Base-by-base conservation (phyloP, 2,113 vertebrate genomes). In the Piprites chloris region DNA sequence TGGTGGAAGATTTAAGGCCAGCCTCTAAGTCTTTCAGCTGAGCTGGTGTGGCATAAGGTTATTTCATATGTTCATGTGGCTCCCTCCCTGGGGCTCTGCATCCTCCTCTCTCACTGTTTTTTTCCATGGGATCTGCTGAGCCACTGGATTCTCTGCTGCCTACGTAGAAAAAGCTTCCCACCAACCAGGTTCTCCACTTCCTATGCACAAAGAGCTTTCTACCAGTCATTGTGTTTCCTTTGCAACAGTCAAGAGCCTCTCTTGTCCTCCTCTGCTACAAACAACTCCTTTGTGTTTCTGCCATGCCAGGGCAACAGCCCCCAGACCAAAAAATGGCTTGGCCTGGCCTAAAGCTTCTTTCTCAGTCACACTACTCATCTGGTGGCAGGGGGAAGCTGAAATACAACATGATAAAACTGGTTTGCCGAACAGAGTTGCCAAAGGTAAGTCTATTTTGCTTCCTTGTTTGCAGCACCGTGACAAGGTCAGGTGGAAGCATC, bases 401-500 rank as follows among this genome's bases (percentile, higher is more conserved):
- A n/a, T n/a, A 61, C 0, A 1, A 35, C 92, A 35, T 23, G 93
- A 94, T 72, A 47, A 86, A 84, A 92, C 93, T 75, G 94, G 85
- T 94, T 88, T 65, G 85, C 71, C n/a, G n/a, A n/a, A n/a, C n/a
- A 17, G 63, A 76, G 75, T 73, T 92, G 49, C 96, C 90, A 84
- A 81, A 92, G 93, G 85, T 77, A 62, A 83, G 73, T 81, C 85
- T 95, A 79, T 94, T 93, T 94, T 88, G 80, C 37, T 97, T 95
- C 90, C 95, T 93, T 90, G 80, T 94, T 96, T 78, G 83, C 30
- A 2, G 89, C 53, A 42, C 76, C 69, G 75, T 65, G 83, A 93
- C 93, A 89, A 96, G 96, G 96, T 96, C 95, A 93, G 92, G 76
- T 61, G n/a, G n/a, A 91, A 90, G 79, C 49, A 93, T 65, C 95